These are phyloP conservation scores for Cyanoliseus patagonus DNA, from an alignment of 2,113 vertebrate species.

Conservation along the genomic window DNA sequence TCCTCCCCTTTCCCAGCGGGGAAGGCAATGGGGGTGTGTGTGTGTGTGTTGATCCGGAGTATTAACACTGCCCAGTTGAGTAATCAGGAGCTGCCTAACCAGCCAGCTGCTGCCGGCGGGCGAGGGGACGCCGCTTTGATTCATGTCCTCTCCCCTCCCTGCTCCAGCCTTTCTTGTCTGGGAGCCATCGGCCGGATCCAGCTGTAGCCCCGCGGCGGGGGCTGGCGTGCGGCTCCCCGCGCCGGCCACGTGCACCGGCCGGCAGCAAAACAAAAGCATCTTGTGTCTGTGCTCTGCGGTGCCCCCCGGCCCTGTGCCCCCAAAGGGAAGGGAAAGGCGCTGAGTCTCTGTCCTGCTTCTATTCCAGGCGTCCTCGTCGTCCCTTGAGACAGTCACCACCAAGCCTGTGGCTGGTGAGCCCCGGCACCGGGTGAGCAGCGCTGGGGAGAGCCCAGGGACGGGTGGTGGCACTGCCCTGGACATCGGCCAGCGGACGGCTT, in stretches of 20 bases:
- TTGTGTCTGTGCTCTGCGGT: not conserved
- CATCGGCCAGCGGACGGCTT: not conserved
- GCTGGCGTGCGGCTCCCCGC: not conserved
- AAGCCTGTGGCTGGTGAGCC: not conserved
- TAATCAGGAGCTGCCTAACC: constrained; percentile 57
- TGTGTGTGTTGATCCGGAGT: constrained; percentile 45
- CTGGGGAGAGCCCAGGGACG: constrained; percentile 32
- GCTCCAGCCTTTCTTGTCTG: constrained; percentile 41
- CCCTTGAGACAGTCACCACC: constrained; percentile 27
- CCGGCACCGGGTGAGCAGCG: not conserved
- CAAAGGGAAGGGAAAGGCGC: not conserved
- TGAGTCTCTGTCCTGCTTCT: constrained; percentile 26
- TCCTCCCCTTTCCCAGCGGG: not conserved
- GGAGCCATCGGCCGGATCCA: constrained; percentile 39
- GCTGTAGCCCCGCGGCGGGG: constrained; percentile 24
- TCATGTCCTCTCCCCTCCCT: constrained; percentile 2
- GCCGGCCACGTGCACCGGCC: not conserved
- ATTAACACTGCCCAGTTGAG: constrained; percentile 57
- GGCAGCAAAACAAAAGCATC: constrained; percentile 27
- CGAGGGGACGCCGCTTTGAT: constrained; percentile 53
- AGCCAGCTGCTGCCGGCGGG: constrained; percentile 38
- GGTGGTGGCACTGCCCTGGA: not conserved
- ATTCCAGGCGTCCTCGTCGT: constrained; percentile 46
- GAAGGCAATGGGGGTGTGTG: not conserved
- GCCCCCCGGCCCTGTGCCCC: not conserved